phyloP scores from a whole-genome alignment of 2,888 invertebrate species.

The Trissolcus brochymenae region DNA sequence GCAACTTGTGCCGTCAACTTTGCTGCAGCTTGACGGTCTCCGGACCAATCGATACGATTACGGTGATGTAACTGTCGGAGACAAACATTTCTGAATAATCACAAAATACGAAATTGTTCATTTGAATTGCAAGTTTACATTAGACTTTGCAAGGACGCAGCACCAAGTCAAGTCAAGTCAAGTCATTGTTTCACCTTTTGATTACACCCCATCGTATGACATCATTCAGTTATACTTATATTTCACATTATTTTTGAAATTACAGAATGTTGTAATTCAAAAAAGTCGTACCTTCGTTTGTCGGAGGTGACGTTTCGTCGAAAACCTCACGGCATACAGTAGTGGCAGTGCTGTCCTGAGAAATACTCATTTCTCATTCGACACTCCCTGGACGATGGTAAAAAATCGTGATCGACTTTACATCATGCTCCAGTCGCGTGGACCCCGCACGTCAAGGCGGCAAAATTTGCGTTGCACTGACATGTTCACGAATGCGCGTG shows the following conservation, averaged over 20 bases:
- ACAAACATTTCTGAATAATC: constrained; percentile 15
- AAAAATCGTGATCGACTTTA: constrained; percentile 26
- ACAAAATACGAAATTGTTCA: constrained; percentile 3
- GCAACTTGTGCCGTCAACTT: constrained; percentile 14
- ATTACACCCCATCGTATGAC: neutral
- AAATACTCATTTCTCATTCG: constrained; percentile 70
- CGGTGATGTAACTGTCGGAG: constrained; percentile 60
- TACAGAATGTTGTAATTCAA: too few species aligned
- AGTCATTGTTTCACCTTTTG: neutral
- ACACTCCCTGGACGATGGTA: constrained; percentile 21
- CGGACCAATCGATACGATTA: constrained; percentile 31
- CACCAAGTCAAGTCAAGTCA: too few species aligned
- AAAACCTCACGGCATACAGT: constrained; percentile 90
- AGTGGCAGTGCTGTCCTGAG: constrained; percentile 76
- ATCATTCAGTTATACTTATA: neutral
- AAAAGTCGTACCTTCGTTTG: constrained; percentile 82
- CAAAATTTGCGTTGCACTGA: constrained; percentile 51
- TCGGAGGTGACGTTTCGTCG: constrained; percentile 89
- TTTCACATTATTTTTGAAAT: neutral
- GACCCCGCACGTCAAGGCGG: constrained; percentile 50
- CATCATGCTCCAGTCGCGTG: constrained; percentile 43
- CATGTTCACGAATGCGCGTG: constrained; percentile 65
- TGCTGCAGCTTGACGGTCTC: constrained; percentile 18
- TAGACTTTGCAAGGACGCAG: constrained; percentile 34
- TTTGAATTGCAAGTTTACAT: constrained; percentile 19